These are phyloP conservation scores for Xylota segnis DNA, from an alignment of 2,888 invertebrate genomes.

Conservation along the genomic window DNA sequence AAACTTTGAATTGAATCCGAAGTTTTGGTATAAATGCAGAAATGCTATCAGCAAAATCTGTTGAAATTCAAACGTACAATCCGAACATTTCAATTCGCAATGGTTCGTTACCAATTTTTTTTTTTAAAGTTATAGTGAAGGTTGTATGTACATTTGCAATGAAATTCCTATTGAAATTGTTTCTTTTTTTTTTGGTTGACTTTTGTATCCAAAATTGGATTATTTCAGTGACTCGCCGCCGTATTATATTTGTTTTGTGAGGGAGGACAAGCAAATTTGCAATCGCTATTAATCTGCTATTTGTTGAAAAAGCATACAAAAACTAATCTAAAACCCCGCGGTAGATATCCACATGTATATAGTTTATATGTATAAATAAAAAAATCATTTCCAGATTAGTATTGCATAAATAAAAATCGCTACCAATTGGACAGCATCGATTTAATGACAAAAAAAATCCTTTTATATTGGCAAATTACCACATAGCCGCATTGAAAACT, in stretches of 20 bases:
- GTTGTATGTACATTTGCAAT: background rate
- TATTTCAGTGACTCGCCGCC: constrained; percentile 1
- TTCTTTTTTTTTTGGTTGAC: background rate
- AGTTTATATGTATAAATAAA: background rate
- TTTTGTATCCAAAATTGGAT: constrained; percentile 15
- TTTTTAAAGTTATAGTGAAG: background rate
- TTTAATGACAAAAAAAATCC: constrained; percentile 20
- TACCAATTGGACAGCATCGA: constrained; percentile 28
- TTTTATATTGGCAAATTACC: constrained; percentile 12
- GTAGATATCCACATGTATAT: background rate
- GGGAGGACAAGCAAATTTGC: background rate
- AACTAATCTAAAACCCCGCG: background rate
- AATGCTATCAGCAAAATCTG: background rate
- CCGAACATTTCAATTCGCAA: constrained; percentile 26
- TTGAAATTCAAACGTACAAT: background rate
- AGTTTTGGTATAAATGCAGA: background rate
- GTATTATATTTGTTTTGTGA: background rate
- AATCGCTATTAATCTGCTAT: constrained; percentile 13
- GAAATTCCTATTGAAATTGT: constrained; percentile 4
- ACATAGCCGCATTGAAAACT: constrained; percentile 8
- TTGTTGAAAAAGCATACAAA: background rate
- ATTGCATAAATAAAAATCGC: constrained; percentile 13
- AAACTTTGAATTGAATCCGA: background rate
- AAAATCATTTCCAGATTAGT: constrained; percentile 20
- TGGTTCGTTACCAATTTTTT: constrained; percentile 1